These are phyloP conservation scores for Xerus inauris DNA, from an alignment of 2,113 vertebrate species.

Conservation along the genomic window DNA sequence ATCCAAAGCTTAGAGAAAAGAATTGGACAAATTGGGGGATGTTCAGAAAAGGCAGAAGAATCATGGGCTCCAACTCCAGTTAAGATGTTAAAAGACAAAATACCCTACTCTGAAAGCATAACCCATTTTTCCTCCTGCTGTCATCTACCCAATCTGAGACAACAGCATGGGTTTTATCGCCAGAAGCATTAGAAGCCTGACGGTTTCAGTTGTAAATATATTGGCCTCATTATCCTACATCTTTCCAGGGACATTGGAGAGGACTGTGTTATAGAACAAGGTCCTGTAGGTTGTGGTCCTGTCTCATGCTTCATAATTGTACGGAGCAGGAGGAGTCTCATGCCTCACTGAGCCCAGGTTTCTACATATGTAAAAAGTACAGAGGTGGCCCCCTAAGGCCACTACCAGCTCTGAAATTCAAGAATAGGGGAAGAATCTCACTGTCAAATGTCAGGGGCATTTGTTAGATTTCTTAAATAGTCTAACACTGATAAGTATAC, in stretches of 20 bases:
- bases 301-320: background rate
- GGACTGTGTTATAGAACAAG: background rate
- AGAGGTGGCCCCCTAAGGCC: background rate
- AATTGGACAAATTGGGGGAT: background rate
- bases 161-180: too few species aligned
- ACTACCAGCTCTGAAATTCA: background rate
- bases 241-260: background rate
- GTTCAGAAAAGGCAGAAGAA: background rate
- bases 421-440: background rate
- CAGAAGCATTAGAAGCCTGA: background rate
- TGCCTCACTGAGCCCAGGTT: background rate
- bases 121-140: background rate
- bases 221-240: background rate
- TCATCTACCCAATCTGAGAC: background rate
- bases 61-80: background rate
- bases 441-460: background rate
- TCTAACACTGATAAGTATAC: background rate
- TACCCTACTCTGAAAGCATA: background rate
- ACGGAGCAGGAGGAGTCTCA: background rate
- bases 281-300: fast-evolving
- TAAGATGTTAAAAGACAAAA: background rate
- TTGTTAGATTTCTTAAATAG: background rate
- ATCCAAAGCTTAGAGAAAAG: background rate
- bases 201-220: background rate
- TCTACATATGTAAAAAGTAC: background rate